Evolutionary conservation across 2,113 vertebrate genomes (phyloP).

Genomic region (Struthio camelus): DNA sequence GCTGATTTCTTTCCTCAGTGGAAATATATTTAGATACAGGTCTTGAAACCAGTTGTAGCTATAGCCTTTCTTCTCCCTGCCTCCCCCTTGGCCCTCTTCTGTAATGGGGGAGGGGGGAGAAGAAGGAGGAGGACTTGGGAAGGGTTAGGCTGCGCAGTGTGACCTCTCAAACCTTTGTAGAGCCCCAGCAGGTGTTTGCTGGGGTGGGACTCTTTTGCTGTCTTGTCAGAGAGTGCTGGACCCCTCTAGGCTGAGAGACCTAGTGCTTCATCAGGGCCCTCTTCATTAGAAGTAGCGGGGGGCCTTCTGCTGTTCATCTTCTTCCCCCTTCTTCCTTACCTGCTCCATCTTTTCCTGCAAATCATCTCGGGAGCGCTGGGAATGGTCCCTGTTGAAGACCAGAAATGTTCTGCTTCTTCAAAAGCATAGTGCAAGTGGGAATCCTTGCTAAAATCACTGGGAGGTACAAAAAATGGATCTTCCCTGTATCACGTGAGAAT

Average conservation of each 20-base stretch:
- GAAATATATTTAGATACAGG: neutral
- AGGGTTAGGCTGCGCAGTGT: neutral
- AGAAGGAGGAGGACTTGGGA: neutral
- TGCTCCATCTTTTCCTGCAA: neutral
- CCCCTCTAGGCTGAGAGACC: neutral
- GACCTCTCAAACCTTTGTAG: fast-evolving
- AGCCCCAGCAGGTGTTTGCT: neutral
- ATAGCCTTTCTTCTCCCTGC: neutral
- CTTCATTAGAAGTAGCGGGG: neutral
- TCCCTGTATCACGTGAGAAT: neutral
- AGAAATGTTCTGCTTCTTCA: neutral
- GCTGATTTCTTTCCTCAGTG: neutral
- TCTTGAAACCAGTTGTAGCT: neutral
- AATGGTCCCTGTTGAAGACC: neutral
- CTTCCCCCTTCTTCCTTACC: fast-evolving
- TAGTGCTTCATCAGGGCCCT: neutral
- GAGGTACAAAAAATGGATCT: neutral
- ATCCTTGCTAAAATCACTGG: neutral
- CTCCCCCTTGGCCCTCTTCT: neutral
- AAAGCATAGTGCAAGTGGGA: neutral
- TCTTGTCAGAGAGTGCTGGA: neutral
- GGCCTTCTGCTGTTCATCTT: neutral
- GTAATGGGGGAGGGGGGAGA: neutral
- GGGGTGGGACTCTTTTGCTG: neutral
- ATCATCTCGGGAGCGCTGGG: neutral